phyloP scores from a whole-genome alignment of 1,140 invertebrate species.

The Nebria ingens region DNA sequence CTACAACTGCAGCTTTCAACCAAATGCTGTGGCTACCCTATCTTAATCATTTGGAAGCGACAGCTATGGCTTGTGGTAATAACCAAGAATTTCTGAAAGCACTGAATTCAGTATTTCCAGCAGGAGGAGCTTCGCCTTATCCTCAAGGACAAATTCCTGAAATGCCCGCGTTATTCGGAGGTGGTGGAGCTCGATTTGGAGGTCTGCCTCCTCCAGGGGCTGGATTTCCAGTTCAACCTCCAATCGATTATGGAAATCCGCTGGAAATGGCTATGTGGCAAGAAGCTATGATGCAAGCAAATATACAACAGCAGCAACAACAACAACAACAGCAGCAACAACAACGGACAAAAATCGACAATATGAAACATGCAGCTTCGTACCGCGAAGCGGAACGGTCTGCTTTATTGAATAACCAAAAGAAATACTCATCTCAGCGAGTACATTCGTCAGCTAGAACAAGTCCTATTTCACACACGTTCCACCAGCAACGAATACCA shows the following conservation, averaged over 20 bases:
- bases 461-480: conserved; percentile 36
- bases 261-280: conserved; percentile 57
- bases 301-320: conserved; percentile 22
- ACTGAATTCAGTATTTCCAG: conserved; percentile 17
- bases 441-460: conserved; percentile 36
- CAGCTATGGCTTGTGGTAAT: conserved; percentile 24
- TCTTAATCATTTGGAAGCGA: conserved; percentile 46
- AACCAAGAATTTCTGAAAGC: conserved; percentile 41
- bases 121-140: conserved; percentile 27
- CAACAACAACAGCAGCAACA: conserved; percentile 13
- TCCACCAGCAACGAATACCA: conserved; percentile 23
- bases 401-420: neutral
- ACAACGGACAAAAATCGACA: conserved; percentile 12
- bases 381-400: neutral
- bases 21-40: conserved; percentile 62
- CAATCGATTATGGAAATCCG: conserved; percentile 45
- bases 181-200: conserved; percentile 25
- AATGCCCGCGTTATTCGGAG: conserved; percentile 37
- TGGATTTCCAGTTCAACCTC: conserved; percentile 37
- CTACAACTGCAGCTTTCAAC: conserved; percentile 52
- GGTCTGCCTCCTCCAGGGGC: conserved; percentile 33
- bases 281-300: conserved; percentile 44
- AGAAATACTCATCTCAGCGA: conserved; percentile 21
- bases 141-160: conserved; percentile 38
- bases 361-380: conserved; percentile 13